Evolutionary conservation across 2,888 invertebrate species (phyloP).

Genomic region (Archips crataeganus): DNA sequence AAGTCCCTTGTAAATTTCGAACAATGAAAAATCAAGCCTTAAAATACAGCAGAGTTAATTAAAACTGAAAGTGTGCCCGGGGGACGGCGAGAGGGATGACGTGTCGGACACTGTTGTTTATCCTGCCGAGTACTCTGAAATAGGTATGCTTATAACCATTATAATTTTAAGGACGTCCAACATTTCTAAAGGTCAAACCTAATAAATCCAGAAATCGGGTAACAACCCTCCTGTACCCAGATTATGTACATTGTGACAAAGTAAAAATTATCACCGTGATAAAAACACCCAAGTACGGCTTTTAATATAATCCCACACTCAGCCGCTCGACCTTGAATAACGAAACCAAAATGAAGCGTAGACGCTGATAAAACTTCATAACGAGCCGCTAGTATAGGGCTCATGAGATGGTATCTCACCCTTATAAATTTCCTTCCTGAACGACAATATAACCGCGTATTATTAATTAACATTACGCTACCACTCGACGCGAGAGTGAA

Average conservation of each 20-base stretch:
- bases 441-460: constrained; percentile 22
- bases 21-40: constrained; percentile 26
- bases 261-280: constrained; percentile 2
- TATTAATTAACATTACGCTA: constrained; percentile 41
- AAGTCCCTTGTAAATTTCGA: constrained; percentile 9
- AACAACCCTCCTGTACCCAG: neutral
- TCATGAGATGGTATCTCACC: constrained; percentile 9
- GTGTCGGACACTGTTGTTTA: constrained; percentile 25
- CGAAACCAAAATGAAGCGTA: neutral
- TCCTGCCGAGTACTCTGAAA: constrained; percentile 23
- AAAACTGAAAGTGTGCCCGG: constrained; percentile 38
- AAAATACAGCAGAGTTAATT: constrained; percentile 42
- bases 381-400: neutral
- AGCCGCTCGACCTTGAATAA: neutral
- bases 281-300: neutral
- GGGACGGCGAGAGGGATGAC: constrained; percentile 32
- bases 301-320: neutral
- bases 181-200: neutral
- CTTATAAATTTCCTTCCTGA: constrained; percentile 15
- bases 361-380: neutral
- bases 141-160: constrained; percentile 24
- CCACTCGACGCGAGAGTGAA: constrained; percentile 28
- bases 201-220: neutral
- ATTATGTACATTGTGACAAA: neutral
- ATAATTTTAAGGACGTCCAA: constrained; percentile 17